phyloP scores from a whole-genome alignment of 1,140 invertebrate species.

The Cecropterus lyciades region DNA sequence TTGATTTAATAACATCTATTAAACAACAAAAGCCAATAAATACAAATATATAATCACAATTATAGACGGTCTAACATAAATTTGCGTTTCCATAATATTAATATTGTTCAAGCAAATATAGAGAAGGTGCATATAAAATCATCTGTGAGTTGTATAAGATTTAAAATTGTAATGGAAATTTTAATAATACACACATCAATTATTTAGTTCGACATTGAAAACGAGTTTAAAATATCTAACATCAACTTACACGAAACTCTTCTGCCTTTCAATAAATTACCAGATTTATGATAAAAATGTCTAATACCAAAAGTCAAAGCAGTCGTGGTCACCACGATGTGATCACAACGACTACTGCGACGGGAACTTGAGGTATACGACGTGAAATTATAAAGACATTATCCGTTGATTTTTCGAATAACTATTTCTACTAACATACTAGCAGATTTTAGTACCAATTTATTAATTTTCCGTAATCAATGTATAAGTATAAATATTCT shows the following conservation, averaged over 20 bases:
- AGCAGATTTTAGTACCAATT: background rate
- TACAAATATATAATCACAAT: background rate
- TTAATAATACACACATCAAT: background rate
- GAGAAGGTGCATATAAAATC: slow-evolving; percentile 17
- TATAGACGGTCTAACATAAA: background rate
- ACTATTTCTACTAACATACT: slow-evolving; percentile 1
- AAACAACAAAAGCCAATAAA: slow-evolving; percentile 11
- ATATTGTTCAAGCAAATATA: slow-evolving; percentile 10
- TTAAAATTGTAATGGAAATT: background rate
- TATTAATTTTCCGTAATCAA: background rate
- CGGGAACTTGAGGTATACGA: no score
- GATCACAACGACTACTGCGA: no score
- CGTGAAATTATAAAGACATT: background rate
- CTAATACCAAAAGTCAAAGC: no score
- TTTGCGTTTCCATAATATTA: no score
- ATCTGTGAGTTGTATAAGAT: slow-evolving; percentile 6
- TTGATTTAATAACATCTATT: slow-evolving; percentile 23
- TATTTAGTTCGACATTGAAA: slow-evolving; percentile 3
- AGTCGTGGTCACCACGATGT: no score
- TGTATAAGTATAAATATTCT: no score
- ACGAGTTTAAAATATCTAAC: background rate
- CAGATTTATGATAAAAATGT: background rate
- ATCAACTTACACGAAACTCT: slow-evolving; percentile 5
- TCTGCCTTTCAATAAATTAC: background rate
- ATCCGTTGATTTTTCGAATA: background rate